Evolutionary conservation across 2,113 vertebrate species (phyloP), one percentile per base, ranked within the genome.

Genomic region (Stomatorhinus ivindoensis): DNA sequence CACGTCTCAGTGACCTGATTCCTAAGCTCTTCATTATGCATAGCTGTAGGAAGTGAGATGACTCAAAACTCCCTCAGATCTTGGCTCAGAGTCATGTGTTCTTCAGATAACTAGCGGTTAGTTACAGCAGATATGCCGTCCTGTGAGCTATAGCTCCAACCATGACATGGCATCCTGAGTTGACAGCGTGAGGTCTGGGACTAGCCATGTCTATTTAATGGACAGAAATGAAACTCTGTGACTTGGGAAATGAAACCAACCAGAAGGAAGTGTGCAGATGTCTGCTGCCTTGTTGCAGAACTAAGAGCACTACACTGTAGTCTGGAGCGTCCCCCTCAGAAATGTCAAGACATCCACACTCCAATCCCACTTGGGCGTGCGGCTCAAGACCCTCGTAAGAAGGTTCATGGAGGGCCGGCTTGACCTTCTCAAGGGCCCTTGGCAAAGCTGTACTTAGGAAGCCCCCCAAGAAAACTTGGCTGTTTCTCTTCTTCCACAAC

Each of bases 201-300:
- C 80, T 46, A 51, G 88, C 50, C 88, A 85, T 42, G 9, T 55
- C 51, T 44, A 61, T 39, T 11, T 50, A n/a, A 42, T 11, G 85
- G 50, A 42, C 35, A 24, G 84, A 90, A 58, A 65, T 83, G 87
- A 90, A 88, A 84, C 50, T 3, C 42, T 46, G 9, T 3, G 3
- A 10, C 3, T 24, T 50, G n/a, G 86, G 89, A 90, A 90, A 88
- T 90, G 86, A 90, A 90, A 90, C 51, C n/a, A 13, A 3, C 10
- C 21, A 55, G 13, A 47, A 7, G 84, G 44, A n/a, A 58, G 88
- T 53, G 27, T 83, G 69, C 44, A 88, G n/a, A 27, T 5, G 15
- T 11, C 31, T 4, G 4, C 5, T 39, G 80, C 50, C 35, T 48
- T 11, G 80, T 85, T 85, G 48, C 69, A 65, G 53, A 58, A 65